phyloP scores from a whole-genome alignment of 2,113 vertebrate genomes.

The Halichoeres trimaculatus region DNA sequence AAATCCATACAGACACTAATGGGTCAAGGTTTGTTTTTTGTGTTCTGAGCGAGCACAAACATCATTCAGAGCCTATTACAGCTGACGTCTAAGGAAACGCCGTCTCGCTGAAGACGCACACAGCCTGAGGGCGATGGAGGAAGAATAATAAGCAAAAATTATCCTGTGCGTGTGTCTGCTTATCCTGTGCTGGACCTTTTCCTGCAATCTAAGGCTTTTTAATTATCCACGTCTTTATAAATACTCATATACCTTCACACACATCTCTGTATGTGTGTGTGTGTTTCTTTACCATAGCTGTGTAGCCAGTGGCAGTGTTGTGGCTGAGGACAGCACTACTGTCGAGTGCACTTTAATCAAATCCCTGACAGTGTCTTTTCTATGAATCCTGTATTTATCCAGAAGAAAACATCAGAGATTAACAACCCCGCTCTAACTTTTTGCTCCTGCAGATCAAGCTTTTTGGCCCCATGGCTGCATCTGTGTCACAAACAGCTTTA shows the following conservation, averaged over 20 bases:
- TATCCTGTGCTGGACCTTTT: conserved; percentile 16
- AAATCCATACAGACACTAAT: conserved; percentile 64
- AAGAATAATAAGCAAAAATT: conserved; percentile 58
- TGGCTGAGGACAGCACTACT: conserved; percentile 49
- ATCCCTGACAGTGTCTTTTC: background rate
- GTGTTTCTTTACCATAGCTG: conserved; percentile 7
- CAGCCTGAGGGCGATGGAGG: conserved; percentile 48
- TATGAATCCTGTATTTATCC: conserved; percentile 23
- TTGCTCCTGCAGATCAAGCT: background rate
- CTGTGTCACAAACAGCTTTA: conserved; percentile 3
- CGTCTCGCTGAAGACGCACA: conserved; percentile 57
- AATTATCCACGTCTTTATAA: conserved; percentile 53
- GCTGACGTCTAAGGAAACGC: conserved; percentile 61
- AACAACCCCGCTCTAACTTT: too few species aligned
- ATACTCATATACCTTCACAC: conserved; percentile 26
- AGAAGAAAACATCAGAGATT: background rate
- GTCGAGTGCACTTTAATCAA: background rate
- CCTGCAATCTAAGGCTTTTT: conserved; percentile 29
- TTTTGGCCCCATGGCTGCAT: background rate
- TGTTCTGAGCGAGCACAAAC: conserved; percentile 34
- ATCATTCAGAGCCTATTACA: conserved; percentile 59
- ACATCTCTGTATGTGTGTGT: conserved; percentile 5
- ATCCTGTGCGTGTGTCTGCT: conserved; percentile 16
- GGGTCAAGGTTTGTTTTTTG: conserved; percentile 70
- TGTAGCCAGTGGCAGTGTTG: conserved; percentile 56